Conservation (phyloP, 2,888 invertebrate genomes). For the Blastobasis lacticolella region DNA sequence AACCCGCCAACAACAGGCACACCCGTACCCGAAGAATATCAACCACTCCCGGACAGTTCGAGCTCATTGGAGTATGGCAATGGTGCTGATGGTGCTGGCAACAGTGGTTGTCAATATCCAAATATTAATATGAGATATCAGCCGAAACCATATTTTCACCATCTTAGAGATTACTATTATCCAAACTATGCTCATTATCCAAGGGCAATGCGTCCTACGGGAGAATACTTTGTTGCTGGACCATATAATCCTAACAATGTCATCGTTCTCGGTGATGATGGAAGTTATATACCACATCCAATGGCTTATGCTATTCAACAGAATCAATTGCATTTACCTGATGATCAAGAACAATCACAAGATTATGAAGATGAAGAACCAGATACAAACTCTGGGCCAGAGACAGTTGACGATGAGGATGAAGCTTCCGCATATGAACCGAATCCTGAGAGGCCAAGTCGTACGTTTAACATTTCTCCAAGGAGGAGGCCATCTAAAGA, state of each 20-base stretch:
- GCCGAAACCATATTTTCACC: slow-evolving; percentile 43
- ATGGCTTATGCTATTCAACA: slow-evolving; percentile 34
- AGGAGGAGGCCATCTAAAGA: slow-evolving; percentile 56
- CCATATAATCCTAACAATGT: slow-evolving; percentile 45
- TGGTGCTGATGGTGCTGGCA: slow-evolving; percentile 33
- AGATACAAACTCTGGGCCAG: too few relatives aligned
- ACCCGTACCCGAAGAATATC: slow-evolving; percentile 65
- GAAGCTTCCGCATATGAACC: slow-evolving; percentile 8
- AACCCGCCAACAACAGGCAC: slow-evolving; percentile 52
- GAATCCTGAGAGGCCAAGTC: slow-evolving; percentile 55
- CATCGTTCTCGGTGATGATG: slow-evolving; percentile 40
- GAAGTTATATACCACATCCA: slow-evolving; percentile 36
- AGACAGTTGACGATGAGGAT: too few relatives aligned
- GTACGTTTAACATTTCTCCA: slow-evolving; percentile 61
- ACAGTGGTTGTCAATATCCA: slow-evolving; percentile 30
- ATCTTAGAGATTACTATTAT: slow-evolving; percentile 44
- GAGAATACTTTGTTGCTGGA: slow-evolving; percentile 31
- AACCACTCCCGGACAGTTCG: slow-evolving; percentile 62
- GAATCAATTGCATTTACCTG: slow-evolving; percentile 27
- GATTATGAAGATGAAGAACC: slow-evolving; percentile 4
- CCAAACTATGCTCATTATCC: slow-evolving; percentile 39
- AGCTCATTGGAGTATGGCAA: slow-evolving; percentile 49
- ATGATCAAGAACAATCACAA: slow-evolving; percentile 4
- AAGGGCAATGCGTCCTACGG: slow-evolving; percentile 26
- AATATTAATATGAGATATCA: slow-evolving; percentile 57